phyloP scores from a whole-genome alignment of 2,797 vertebrate species.

The Microhierax caerulescens region DNA sequence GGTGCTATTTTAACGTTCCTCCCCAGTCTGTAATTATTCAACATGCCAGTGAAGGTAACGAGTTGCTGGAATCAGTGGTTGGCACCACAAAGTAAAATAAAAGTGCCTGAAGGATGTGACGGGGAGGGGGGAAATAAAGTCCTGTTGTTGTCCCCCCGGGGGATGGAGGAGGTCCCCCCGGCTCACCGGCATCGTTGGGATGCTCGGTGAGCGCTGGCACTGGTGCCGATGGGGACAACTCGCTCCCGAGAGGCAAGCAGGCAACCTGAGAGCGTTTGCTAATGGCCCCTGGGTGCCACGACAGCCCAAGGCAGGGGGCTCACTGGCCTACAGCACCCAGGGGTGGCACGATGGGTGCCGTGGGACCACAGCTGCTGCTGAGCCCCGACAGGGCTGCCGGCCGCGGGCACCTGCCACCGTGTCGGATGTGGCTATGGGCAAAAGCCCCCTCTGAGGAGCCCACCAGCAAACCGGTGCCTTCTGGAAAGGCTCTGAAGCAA shows the following conservation, averaged over 20 bases:
- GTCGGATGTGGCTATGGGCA: neutral
- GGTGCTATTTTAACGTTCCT: neutral
- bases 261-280: neutral
- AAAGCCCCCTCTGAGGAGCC: constrained; percentile 18
- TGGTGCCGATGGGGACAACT: rapidly evolving
- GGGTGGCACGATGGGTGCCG: rapidly evolving
- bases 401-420: neutral
- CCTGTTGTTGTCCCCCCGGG: neutral
- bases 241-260: neutral
- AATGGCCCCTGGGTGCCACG: rapidly evolving
- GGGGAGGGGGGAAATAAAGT: neutral
- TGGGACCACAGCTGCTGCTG: neutral
- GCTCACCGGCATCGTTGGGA: rapidly evolving
- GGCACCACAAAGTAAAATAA: constrained; percentile 3
- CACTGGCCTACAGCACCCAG: neutral
- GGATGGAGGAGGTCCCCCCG: neutral
- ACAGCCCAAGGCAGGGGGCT: neutral
- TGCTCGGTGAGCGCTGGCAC: rapidly evolving
- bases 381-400: neutral
- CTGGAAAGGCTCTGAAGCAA: constrained; percentile 76
- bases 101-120: neutral
- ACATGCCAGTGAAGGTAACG: neutral
- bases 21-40: neutral
- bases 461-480: constrained; percentile 67
- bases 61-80: neutral